Evolutionary conservation across 2,797 vertebrate species (phyloP), one percentile per base, ranked within the genome.

Genomic region (Liasis olivaceus): DNA sequence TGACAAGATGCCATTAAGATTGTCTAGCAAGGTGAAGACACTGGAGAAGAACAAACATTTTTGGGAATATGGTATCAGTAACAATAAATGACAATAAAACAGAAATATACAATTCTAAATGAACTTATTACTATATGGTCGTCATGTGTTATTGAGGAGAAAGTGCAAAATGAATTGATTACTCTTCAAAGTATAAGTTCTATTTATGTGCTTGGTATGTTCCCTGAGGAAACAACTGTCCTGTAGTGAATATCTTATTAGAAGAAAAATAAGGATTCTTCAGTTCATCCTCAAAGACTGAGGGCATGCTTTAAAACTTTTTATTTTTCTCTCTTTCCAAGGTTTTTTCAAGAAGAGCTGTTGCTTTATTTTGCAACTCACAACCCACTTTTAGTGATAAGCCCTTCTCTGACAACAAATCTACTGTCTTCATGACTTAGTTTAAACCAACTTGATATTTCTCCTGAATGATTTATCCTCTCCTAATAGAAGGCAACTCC

Each of bases 401-500:
- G 87, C 2, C 7, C 11, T 91, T 92, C 56, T 14, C 59, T 91
- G 56, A 94, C 93, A 95, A 92, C 88, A 95, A 90, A 88, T 91
- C 90, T 88, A 89, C 81, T 14, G 58, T 87, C 20, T 56, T n/a
- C 4, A n/a, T 36, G 63, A 91, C 90, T 95, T 72, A 36, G 58
- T 88, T 93, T 91, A 93, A 95, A 94, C 26, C 12, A 94, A 94
- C 86, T 72, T 47, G 85, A 93, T 66, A 95, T 93, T 95, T 92
- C 66, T 94, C 54, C 54, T 0, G 0, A 91, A 89, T 91, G 91
- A 95, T 96, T 96, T 96, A 95, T 96, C 92, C 90, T 28, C 88
- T 88, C 90, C 85, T 92, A 94, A 91, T 60, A 94, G 93, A 90
- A 94, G 94, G 84, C 89, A 92, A 42, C 88, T 89, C 84, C 87